Percentiles rank a stretch among this genome's conserved stretches.
Evolutionary conservation across 2,113 vertebrate species (phyloP).

Genomic region (Burhinus bistriatus): DNA sequence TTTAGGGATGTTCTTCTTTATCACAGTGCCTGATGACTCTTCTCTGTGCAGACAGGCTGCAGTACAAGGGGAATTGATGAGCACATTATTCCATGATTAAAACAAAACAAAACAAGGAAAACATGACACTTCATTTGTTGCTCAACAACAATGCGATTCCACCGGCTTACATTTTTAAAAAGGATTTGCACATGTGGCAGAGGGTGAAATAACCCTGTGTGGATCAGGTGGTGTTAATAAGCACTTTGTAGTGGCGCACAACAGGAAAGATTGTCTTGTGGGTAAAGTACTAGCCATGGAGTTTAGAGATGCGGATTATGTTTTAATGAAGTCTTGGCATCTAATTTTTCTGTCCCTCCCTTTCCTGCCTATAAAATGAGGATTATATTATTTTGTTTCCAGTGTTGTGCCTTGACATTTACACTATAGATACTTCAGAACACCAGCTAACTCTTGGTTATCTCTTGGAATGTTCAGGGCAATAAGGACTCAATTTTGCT

Average conservation of each 20-base stretch:
- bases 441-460: neutral
- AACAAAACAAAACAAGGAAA: neutral
- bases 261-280: neutral
- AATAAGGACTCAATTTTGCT: neutral
- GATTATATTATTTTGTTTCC: neutral
- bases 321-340: neutral
- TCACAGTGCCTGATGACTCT: neutral
- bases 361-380: neutral
- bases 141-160: neutral
- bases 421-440: neutral
- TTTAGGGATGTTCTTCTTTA: neutral
- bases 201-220: neutral
- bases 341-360: neutral
- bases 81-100: neutral
- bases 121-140: neutral
- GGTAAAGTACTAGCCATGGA: neutral
- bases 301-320: neutral
- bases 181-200: neutral
- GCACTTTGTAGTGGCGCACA: neutral
- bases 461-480: neutral
- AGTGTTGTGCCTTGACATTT: neutral
- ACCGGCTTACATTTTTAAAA: neutral
- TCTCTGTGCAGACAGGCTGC: neutral
- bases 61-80: neutral
- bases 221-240: neutral